These are phyloP conservation scores for Esox masquinongy DNA, from an alignment of 2,797 vertebrate species.

Conservation along the genomic window DNA sequence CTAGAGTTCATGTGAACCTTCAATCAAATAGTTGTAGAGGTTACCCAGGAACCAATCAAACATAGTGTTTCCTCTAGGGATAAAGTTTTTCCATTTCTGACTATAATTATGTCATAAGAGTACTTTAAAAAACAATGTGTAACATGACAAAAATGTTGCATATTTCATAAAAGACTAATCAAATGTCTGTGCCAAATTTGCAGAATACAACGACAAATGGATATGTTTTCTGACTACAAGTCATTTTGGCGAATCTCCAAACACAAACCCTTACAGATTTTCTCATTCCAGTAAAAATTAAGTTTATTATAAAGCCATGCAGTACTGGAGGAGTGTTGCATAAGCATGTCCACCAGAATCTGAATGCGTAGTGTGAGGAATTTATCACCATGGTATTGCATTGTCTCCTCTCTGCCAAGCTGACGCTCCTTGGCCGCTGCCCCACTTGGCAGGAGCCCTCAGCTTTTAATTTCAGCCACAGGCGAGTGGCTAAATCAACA, in stretches of 20 bases:
- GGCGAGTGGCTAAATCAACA: slow-evolving; percentile 33
- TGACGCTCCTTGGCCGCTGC: slow-evolving; percentile 49
- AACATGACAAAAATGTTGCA: neutral
- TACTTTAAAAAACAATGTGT: slow-evolving; percentile 20
- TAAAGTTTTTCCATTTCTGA: neutral
- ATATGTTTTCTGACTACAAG: neutral
- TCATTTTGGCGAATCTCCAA: neutral
- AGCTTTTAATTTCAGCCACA: slow-evolving; percentile 44
- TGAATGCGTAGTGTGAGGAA: slow-evolving; percentile 53
- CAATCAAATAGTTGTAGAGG: neutral
- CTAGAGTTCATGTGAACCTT: neutral
- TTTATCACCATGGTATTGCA: slow-evolving; percentile 49
- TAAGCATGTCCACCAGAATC: slow-evolving; percentile 51
- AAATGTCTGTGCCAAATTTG: slow-evolving; percentile 5
- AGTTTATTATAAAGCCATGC: slow-evolving; percentile 32
- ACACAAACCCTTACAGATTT: neutral
- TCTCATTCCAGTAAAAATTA: slow-evolving; percentile 25
- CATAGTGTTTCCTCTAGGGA: neutral
- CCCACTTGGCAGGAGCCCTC: slow-evolving; percentile 51
- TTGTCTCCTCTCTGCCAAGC: slow-evolving; percentile 43
- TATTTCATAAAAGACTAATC: slow-evolving; percentile 17
- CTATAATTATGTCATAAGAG: slow-evolving; percentile 12
- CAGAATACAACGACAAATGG: neutral
- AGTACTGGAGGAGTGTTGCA: slow-evolving; percentile 36
- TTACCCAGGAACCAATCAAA: neutral